Conservation (phyloP, 2,797 vertebrate species). For the Anguilla marmorata region DNA sequence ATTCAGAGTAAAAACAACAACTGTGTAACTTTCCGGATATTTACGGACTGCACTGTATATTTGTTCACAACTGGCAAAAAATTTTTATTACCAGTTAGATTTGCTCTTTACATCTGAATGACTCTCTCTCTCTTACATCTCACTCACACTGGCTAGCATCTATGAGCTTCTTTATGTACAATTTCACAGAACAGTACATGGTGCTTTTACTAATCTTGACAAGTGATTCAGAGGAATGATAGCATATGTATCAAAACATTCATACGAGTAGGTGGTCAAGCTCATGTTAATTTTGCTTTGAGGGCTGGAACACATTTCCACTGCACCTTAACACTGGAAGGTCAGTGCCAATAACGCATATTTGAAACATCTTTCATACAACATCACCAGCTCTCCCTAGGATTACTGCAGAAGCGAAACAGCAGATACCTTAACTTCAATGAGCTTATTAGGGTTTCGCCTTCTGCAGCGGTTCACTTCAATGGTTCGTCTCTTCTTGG, state of each 20-base stretch:
- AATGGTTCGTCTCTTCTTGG: slow-evolving; percentile 90
- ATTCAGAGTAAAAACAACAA: neutral
- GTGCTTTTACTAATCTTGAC: neutral
- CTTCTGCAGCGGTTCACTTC: slow-evolving; percentile 90
- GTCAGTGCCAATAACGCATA: neutral
- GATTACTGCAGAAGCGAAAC: neutral
- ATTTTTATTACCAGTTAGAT: neutral
- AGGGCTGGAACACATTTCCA: neutral
- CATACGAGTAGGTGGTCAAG: neutral
- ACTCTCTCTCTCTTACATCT: too few species aligned
- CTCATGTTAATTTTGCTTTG: neutral
- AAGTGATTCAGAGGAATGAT: neutral
- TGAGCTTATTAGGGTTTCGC: slow-evolving; percentile 75
- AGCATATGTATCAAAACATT: neutral
- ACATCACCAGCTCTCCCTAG: neutral
- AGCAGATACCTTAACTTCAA: slow-evolving; percentile 79
- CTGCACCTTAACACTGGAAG: neutral
- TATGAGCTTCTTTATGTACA: too few species aligned
- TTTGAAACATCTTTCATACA: neutral
- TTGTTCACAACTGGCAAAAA: neutral
- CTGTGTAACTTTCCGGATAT: too few species aligned
- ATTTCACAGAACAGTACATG: neutral
- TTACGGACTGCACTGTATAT: neutral
- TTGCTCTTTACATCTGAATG: neutral
- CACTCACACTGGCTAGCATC: neutral